Base-by-base conservation (phyloP, 2,888 invertebrate species). In the Hydrotaea diabolus region DNA sequence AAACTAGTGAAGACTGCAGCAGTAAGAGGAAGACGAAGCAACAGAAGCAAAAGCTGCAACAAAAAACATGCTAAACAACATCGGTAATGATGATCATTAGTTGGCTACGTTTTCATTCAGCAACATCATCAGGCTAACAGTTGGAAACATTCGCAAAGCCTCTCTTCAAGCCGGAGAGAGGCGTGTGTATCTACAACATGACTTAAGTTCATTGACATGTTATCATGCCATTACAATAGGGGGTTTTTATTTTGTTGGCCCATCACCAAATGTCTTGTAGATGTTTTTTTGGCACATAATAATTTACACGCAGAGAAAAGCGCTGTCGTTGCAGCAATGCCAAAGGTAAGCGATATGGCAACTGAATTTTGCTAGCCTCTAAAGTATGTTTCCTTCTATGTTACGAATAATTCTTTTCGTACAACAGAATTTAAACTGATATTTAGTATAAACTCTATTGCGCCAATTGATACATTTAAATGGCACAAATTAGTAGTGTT, bases 151-250 rank as follows among this genome's bases (percentile, higher is more conserved):
- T 13, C 39, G 2, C 64, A 17, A 39, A 19, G 21, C 39, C 7
- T 11, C 43, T 23, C 23, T 19, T 9, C 26, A 11, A 1, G 23
- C n/a, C n/a, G n/a, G n/a, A n/a, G n/a, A n/a, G 53, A 62, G 62
- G 73, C 46, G 36, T 66, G 15, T 69, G 23, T 19, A 72, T 36
- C 31, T 49, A 17, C 53, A 11, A 43, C 43, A 15, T 11, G 49
- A 39, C 53, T 36, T 57, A 80, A 84, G 84, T 84, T 84, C 84
- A 84, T 75, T 76, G 84, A 64, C 84, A 72, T 57, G 72, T 72
- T 78, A 64, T 75, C 84, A 78, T 81, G 84, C 80, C 55, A 76
- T 75, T 46, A 13, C 7, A 49, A n/a, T 31, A 31, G 31, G 31
- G 26, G 23, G 15, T 26, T 59, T 13, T 23, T 59, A 4, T 39